Evolutionary conservation across 2,113 vertebrate genomes (phyloP), one percentile per base, ranked within the genome.

Genomic region (Cheirogaleus medius): DNA sequence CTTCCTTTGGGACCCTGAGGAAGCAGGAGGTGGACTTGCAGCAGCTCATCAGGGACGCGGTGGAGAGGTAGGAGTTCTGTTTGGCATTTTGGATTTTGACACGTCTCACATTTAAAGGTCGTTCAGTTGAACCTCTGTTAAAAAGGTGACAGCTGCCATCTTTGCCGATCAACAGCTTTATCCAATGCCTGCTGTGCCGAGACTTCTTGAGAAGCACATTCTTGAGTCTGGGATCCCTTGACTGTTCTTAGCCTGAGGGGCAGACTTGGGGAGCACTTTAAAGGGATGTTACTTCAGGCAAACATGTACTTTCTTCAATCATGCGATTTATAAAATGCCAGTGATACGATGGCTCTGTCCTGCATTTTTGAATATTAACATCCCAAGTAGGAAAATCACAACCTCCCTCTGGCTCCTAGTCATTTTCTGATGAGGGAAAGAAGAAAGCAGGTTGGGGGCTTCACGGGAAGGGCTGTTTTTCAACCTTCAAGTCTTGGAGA

Each of bases 11-110:
- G 73, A 98, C 98, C 86, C 98, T 99, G 93, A 99, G 98, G 97
- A 99, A 99, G 97, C 99, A 99, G 96, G 99, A 99, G 96, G 86
- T 99, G 92, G 99, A 99, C 78, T 94, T 99, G 94, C 99, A 99
- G 97, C 99, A 99, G 94, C 98, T 99, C 76, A 98, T 99, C 88
- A 97, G 96, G 91, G 98, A 99, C 0, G 97, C 98, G 14, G 98
- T 98, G 82, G 97, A 98, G 97, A 99, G 99, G 99, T 99, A 91
- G 90, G 47, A 27, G 49, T 29, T 29, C 11, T 17, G 12, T 25
- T 37, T 5, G 78, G 68, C 58, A 9, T 71, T 37, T 63, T 56
- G 85, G 52, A 20, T 76, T 63, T 78, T 49, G 93, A 69, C 21
- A 12, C 0, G 0, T 21, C 52, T 95, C 68, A 6, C n/a, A 39